These are phyloP conservation scores for Liasis olivaceus DNA, from an alignment of 2,797 vertebrate genomes.

Conservation along the genomic window DNA sequence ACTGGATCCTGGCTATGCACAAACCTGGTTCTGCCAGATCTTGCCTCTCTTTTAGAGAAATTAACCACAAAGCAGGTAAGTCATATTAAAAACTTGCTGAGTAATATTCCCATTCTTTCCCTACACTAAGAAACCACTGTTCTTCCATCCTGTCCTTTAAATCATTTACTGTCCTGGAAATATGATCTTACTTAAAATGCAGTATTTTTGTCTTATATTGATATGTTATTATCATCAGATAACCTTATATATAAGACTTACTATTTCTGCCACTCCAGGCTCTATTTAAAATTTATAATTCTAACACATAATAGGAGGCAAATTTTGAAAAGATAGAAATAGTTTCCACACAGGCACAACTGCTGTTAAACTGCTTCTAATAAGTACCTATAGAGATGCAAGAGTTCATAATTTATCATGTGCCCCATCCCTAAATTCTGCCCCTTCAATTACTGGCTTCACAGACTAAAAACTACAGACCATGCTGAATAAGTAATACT, in stretches of 20 bases:
- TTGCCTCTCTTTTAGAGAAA: not conserved
- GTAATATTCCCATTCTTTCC: not conserved
- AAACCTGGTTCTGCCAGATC: not conserved
- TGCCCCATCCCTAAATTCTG: not conserved
- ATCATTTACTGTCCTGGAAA: not conserved
- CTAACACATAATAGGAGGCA: not conserved
- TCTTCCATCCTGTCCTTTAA: not conserved
- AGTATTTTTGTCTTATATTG: not conserved
- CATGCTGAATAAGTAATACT: not conserved
- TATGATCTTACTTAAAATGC: not conserved
- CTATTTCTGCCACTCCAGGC: not conserved
- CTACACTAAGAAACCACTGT: not conserved
- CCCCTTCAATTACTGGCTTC: not conserved
- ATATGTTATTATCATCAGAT: not conserved
- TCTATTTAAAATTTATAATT: not conserved
- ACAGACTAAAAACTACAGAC: not conserved
- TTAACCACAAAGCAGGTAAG: not conserved
- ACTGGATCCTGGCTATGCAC: not conserved
- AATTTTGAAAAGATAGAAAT: not conserved
- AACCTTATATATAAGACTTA: not conserved
- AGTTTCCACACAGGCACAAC: not conserved
- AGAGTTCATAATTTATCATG: not conserved
- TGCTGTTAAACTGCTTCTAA: not conserved
- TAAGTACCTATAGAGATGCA: not conserved
- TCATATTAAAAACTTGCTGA: not conserved